Evolutionary conservation across 2,888 invertebrate species (phyloP), one percentile per base, ranked within the genome.

Genomic region (Drosophila acutilabella): DNA sequence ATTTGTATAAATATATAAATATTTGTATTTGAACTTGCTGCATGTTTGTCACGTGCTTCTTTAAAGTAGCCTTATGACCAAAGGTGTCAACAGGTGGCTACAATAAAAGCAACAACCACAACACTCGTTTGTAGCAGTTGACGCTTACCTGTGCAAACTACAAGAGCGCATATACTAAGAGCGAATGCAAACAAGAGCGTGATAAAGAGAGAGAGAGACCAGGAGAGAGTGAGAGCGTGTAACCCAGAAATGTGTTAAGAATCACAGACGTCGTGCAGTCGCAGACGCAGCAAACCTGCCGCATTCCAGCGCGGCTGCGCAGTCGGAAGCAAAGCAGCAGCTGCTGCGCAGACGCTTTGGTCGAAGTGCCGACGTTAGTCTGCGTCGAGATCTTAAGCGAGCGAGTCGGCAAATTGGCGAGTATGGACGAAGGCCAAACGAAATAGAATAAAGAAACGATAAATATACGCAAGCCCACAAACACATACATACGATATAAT

Each of bases 241-340:
- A 60, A 60, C 68, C 61, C 56, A 68, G 57, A 85, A 82, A 85
- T 89, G 68, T 88, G 86, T 64, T 85, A 85, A 85, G 83, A 89
- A 89, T 72, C 67, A 47, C 67, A 58, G 52, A 66, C 65, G 56
- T 65, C 71, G 72, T 64, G 68, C 20, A 74, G 71, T 67, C 65
- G 26, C 26, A 26, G 26, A 64, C 66, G 60, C 45, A 71, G 57
- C 64, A 75, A 74, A 72, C 67, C 66, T 52, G 81, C 76, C 87
- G 68, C 84, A 89, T 88, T 81, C 89, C 85, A 69, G 33, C 62
- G 64, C n/a, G 48, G 52, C 78, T 56, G 78, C 81, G 76, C 80
- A 68, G 78, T 48, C 54, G 44, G 13, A 11, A 40, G 2, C 26
- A 50, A 8, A 62, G 16, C 52, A 48, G 47, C 60, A 36, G 61